Percentiles rank a stretch among this genome's conserved stretches.
Conservation (phyloP, 1,140 invertebrate species). For the Acromyrmex heyeri region DNA sequence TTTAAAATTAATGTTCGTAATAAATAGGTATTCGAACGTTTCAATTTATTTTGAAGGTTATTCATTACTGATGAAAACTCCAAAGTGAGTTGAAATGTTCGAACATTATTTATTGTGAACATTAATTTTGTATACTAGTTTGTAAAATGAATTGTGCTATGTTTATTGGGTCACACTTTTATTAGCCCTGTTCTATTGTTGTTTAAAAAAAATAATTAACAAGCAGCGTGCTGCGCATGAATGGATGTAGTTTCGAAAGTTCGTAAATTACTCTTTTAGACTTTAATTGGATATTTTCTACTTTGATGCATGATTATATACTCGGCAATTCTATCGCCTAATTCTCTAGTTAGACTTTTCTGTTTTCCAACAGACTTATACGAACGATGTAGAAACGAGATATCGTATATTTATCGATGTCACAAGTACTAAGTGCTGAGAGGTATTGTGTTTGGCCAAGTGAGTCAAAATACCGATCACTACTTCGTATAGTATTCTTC, state of each 20-base stretch:
- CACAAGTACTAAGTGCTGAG: neutral
- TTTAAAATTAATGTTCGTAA: too few species aligned
- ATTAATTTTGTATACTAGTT: too few species aligned
- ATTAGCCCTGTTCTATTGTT: too few species aligned
- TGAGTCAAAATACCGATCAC: conserved; percentile 31
- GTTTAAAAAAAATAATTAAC: neutral
- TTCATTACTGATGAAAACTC: too few species aligned
- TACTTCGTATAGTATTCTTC: neutral
- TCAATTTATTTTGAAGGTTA: too few species aligned
- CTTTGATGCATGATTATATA: neutral
- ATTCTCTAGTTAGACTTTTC: neutral
- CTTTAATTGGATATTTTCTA: conserved; percentile 3
- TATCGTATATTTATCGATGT: neutral
- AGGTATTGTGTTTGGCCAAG: conserved; percentile 37
- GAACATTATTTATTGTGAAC: too few species aligned
- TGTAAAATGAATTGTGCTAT: too few species aligned
- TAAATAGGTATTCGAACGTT: too few species aligned
- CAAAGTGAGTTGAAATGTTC: too few species aligned
- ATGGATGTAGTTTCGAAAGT: neutral
- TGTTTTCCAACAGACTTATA: neutral
- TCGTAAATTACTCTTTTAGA: neutral
- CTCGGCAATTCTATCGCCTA: neutral
- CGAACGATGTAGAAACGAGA: neutral
- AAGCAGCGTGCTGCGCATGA: neutral
- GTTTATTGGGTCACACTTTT: too few species aligned